Conservation (phyloP, 2,797 vertebrate genomes). For the Tragelaphus eurycerus region DNA sequence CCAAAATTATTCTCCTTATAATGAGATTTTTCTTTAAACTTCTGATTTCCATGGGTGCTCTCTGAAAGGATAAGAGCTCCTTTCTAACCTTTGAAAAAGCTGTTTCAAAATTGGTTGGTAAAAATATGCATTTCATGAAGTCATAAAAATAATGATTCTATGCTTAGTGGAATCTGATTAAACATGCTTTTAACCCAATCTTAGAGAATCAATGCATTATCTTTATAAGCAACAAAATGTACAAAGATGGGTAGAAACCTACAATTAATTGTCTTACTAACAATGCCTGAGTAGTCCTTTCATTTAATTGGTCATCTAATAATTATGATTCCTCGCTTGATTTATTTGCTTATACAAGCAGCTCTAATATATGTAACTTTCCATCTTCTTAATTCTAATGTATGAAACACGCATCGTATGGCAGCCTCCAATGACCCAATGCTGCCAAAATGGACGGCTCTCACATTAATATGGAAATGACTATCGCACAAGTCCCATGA, state of each 20-base stretch:
- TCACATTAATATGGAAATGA: background rate
- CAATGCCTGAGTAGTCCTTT: background rate
- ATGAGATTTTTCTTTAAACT: slow-evolving; percentile 27
- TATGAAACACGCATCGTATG: background rate
- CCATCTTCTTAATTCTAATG: background rate
- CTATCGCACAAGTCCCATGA: background rate
- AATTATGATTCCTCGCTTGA: slow-evolving; percentile 24
- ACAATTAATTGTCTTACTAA: slow-evolving; percentile 46
- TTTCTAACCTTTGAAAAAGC: slow-evolving; percentile 17
- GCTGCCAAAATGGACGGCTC: background rate
- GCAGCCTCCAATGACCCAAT: background rate
- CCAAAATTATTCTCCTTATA: slow-evolving; percentile 38
- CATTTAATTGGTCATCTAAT: slow-evolving; percentile 46
- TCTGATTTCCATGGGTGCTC: background rate
- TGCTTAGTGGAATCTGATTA: slow-evolving; percentile 41
- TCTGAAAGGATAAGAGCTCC: background rate
- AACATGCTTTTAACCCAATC: slow-evolving; percentile 45
- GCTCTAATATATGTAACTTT: background rate
- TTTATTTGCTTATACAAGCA: slow-evolving; percentile 42
- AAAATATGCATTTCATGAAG: slow-evolving; percentile 47
- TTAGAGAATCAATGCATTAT: slow-evolving; percentile 62
- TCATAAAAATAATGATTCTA: slow-evolving; percentile 57
- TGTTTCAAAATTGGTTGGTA: slow-evolving; percentile 24
- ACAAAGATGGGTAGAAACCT: background rate
- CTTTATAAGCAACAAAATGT: slow-evolving; percentile 42